Conservation (phyloP, 2,888 invertebrate genomes). For the Eremobia ochroleuca region DNA sequence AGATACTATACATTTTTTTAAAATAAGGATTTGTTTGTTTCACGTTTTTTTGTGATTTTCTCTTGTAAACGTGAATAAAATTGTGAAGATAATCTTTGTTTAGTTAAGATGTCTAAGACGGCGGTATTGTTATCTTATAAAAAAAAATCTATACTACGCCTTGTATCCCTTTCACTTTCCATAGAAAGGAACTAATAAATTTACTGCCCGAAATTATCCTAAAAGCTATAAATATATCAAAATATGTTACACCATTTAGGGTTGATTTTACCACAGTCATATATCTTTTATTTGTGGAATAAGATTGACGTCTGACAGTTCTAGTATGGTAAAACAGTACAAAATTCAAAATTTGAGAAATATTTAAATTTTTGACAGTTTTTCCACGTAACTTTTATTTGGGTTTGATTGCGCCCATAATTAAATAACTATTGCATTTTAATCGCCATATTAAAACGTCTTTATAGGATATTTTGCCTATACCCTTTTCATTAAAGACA, state of each 20-base stretch:
- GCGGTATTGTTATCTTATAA: not conserved
- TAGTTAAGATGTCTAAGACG: no score
- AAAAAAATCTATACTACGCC: not conserved
- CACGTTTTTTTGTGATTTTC: constrained; percentile 7
- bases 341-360: no score
- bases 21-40: constrained; percentile 6
- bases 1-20: constrained; percentile 19
- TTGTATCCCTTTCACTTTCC: not conserved
- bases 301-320: no score
- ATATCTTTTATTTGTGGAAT: no score
- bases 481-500: constrained; percentile 10
- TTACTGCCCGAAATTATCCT: not conserved
- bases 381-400: no score
- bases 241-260: no score
- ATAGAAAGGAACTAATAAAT: not conserved
- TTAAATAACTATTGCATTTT: not conserved
- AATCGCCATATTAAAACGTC: not conserved
- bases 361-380: no score
- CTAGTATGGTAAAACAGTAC: no score
- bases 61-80: constrained; percentile 34
- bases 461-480: not conserved
- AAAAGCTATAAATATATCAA: not conserved
- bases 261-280: no score
- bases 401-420: no score
- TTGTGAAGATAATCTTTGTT: constrained; percentile 21